Evolutionary conservation across 2,888 invertebrate species (phyloP), one percentile per base, ranked within the genome.

Genomic region (Barypeithes pellucidus): DNA sequence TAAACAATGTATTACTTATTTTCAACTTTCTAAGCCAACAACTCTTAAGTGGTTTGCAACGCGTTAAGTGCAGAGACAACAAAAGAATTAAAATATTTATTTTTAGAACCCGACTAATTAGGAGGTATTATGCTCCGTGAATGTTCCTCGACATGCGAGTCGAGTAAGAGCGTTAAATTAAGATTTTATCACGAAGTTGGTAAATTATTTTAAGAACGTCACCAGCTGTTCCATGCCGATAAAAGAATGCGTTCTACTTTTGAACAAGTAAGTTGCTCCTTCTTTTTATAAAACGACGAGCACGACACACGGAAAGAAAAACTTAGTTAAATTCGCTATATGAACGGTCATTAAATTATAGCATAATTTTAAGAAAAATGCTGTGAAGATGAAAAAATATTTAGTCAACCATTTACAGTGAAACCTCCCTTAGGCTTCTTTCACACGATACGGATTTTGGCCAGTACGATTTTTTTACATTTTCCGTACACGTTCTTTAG

Each of bases 121-220:
- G 59, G 57, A 45, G 67, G 59, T 67, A 59, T 54, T 61, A 61
- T 63, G 63, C 63, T 63, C 36, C 20, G 36, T 63, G 33, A 63
- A 63, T 47, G 50, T 50, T 61, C 39, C 33, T 41, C 59, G 45
- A 45, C 52, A 14, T 18, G 39, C 66, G 16, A 20, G 36, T 52
- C 39, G 41, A 52, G 24, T 66, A 54, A 66, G n/a, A 54, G 54
- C 57, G 43, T 24, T 66, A 57, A 66, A 66, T 66, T 66, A 66
- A 66, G 66, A 66, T 54, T 66, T 66, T 66, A 59, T 67, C 59
- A 67, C 59, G 67, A 59, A 24, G 59, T 67, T 67, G 59, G 59
- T 59, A 45, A 59, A 59, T 67, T 67, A 59, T 67, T 59, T 67
- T 59, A 29, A 45, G 67, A 67, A 45, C 41, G 43, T 63, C 33